Percentiles rank a stretch among this genome's conserved stretches.
phyloP scores from a whole-genome alignment of 2,888 invertebrate species.

The Cyaniris semiargus region DNA sequence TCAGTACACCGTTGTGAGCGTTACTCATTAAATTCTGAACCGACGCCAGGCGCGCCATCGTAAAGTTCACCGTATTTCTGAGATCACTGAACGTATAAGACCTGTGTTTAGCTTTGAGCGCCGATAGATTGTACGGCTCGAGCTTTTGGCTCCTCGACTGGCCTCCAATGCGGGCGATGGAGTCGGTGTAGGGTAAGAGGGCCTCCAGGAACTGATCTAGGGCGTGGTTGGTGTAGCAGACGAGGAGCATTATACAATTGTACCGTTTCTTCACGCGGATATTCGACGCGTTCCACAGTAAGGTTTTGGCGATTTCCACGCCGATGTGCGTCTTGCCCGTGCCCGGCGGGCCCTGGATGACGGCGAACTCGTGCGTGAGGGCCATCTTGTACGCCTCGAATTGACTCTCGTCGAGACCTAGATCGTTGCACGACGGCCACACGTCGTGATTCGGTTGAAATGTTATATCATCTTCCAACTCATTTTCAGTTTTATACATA shows the following conservation, averaged over 20 bases:
- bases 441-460: slow-evolving; percentile 51
- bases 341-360: slow-evolving; percentile 93
- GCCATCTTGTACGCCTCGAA: slow-evolving; percentile 83
- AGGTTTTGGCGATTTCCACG: slow-evolving; percentile 83
- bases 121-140: slow-evolving; percentile 56
- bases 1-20: neutral
- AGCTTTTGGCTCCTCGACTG: slow-evolving; percentile 80
- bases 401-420: slow-evolving; percentile 84
- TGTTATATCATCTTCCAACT: slow-evolving; percentile 8
- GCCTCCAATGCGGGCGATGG: slow-evolving; percentile 85
- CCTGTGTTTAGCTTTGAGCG: neutral
- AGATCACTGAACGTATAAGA: neutral
- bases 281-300: slow-evolving; percentile 78
- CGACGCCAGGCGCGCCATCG: neutral
- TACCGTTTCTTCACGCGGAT: slow-evolving; percentile 32
- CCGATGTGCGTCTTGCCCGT: slow-evolving; percentile 92
- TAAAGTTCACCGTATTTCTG: neutral
- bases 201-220: slow-evolving; percentile 91
- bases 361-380: slow-evolving; percentile 84
- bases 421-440: slow-evolving; percentile 70
- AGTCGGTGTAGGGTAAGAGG: slow-evolving; percentile 77
- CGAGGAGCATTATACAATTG: slow-evolving; percentile 82
- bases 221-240: slow-evolving; percentile 92
- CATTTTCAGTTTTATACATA: slow-evolving; percentile 32
- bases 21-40: neutral